These are phyloP conservation scores for Cenopis cana DNA, from an alignment of 2,888 invertebrate species.

Conservation along the genomic window DNA sequence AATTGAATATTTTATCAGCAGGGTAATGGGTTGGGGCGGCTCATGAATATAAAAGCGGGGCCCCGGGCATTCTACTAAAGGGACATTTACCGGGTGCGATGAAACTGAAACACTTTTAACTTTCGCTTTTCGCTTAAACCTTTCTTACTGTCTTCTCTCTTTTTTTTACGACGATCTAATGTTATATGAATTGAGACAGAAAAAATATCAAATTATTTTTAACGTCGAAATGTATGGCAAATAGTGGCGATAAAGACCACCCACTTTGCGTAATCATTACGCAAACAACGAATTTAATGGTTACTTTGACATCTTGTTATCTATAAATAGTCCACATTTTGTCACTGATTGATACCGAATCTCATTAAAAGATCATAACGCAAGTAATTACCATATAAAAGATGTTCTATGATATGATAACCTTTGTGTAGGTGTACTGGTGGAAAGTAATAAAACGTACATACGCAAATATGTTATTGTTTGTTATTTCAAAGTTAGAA, in stretches of 20 bases:
- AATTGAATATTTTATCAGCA: slow-evolving; percentile 71
- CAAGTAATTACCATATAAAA: slow-evolving; percentile 19
- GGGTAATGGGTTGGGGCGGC: slow-evolving; percentile 48
- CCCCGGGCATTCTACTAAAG: slow-evolving; percentile 47
- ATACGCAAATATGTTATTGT: slow-evolving; percentile 5
- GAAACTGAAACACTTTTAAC: slow-evolving; percentile 47
- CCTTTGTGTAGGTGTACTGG: neutral
- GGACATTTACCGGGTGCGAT: slow-evolving; percentile 45
- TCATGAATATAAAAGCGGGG: slow-evolving; percentile 67
- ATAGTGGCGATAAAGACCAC: slow-evolving; percentile 16
- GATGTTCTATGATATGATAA: slow-evolving; percentile 21
- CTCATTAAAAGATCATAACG: slow-evolving; percentile 1
- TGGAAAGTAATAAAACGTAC: neutral
- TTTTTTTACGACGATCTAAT: slow-evolving; percentile 15
- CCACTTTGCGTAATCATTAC: neutral
- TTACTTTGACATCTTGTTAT: slow-evolving; percentile 26
- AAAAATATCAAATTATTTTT: neutral
- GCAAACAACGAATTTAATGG: slow-evolving; percentile 14
- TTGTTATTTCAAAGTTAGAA: slow-evolving; percentile 8
- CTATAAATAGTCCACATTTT: slow-evolving; percentile 21
- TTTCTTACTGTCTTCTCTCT: slow-evolving; percentile 24
- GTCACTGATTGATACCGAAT: slow-evolving; percentile 22
- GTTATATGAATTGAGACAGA: neutral
- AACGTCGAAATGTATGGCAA: neutral
- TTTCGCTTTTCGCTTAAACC: slow-evolving; percentile 47